A percentile compares a stretch with the other conserved stretches of the same genome.
These are phyloP conservation scores for Caenorhabditis parvicauda DNA, from an alignment of 2,888 invertebrate genomes.

Conservation along the genomic window DNA sequence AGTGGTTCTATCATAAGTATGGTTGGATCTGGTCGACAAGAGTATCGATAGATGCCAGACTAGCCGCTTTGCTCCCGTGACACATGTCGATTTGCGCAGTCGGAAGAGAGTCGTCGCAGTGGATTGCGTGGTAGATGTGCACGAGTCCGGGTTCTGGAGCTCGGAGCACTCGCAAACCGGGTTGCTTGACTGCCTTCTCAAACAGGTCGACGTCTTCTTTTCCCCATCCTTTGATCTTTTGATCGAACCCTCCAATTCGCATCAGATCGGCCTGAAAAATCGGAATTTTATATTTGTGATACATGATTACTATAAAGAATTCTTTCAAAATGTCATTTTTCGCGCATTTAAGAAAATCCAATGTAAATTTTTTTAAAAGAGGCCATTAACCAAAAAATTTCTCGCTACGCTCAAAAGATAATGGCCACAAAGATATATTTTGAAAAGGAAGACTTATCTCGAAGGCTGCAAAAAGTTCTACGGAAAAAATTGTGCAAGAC, in stretches of 20 bases:
- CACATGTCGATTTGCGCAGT: slow-evolving; percentile 83
- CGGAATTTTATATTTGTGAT: not conserved
- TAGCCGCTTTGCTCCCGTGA: slow-evolving; percentile 83
- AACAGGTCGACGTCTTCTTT: slow-evolving; percentile 93
- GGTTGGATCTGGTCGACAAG: slow-evolving; percentile 60
- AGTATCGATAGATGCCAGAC: slow-evolving; percentile 67
- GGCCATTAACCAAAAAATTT: too few relatives aligned
- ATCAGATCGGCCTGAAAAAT: slow-evolving; percentile 43
- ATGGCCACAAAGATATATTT: too few relatives aligned
- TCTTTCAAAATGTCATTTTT: too few relatives aligned
- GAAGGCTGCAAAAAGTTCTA: too few relatives aligned
- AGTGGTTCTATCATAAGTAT: slow-evolving; percentile 44
- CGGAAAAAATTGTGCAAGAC: too few relatives aligned
- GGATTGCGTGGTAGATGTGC: slow-evolving; percentile 87
- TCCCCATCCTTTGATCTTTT: slow-evolving; percentile 91
- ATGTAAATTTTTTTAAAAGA: too few relatives aligned
- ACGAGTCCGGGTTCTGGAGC: slow-evolving; percentile 83
- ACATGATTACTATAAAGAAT: too few relatives aligned
- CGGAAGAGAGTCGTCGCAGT: slow-evolving; percentile 77
- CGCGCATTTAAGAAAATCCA: too few relatives aligned
- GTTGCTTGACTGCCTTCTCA: slow-evolving; percentile 70
- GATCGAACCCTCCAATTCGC: slow-evolving; percentile 81
- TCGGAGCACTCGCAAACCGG: slow-evolving; percentile 75
- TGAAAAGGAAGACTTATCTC: too few relatives aligned
- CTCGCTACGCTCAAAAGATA: too few relatives aligned